Base-by-base conservation (phyloP, 1,140 invertebrate genomes). In the Amphibalanus amphitrite region DNA sequence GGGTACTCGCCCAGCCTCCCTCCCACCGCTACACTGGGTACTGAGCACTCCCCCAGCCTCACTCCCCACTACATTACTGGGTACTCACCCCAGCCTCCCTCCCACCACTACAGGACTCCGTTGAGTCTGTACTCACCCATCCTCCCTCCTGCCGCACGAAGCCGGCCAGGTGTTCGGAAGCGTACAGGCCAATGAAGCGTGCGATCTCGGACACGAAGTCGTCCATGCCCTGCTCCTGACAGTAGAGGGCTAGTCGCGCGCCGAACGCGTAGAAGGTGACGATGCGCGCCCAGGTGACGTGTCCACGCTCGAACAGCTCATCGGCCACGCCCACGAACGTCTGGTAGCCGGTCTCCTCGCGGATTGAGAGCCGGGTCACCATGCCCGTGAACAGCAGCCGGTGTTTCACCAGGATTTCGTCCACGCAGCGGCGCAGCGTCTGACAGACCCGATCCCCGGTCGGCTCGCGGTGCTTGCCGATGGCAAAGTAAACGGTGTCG, bases 241-340 rank as follows among this genome's bases (percentile, higher is more conserved):
- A 83, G 78, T 83, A 82, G 0, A 82, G 77, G 0, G 83, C 82
- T 6, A 86, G 76, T 69, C 84, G 80, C 30, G 83, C 82, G 77
- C 83, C 84, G 76, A 85, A 85, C 17, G 84, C 83, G 74, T 84
- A 86, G 6, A 86, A 79, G 73, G 83, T 83, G 25, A 85, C 81
- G 68, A 86, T 83, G 74, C 84, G 81, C 6, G 84, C 84, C 85
- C 85, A 86, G 73, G 85, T 85, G 68, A 84, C 80, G 70, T 79
- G 76, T 70, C 77, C 76, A 75, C 85, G 80, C 72, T 79, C 78
- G 76, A 85, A 85, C 17, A 85, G 77, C 78, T 85, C 84, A 76
- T 85, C 82, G n/a, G 83, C 83, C 30, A 85, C 82, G 67, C 79
- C 81, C 47, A 80, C 80, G 75, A 86, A 85, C 38, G 83, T 82